Base-by-base conservation (phyloP, 1,140 invertebrate species). In the Temnothorax curvispinosus region DNA sequence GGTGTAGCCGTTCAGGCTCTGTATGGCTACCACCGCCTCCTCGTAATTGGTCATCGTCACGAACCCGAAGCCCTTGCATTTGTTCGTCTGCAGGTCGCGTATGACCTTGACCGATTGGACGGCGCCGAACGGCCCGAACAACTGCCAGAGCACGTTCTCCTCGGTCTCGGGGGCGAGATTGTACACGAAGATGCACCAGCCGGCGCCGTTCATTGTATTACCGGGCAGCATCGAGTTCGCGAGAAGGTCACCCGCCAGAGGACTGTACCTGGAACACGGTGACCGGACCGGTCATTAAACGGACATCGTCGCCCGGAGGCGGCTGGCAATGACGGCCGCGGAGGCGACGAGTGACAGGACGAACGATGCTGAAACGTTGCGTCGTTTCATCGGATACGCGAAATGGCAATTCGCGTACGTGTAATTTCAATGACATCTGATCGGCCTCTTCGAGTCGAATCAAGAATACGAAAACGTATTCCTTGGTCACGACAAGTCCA, bases 11-110 rank as follows among this genome's bases (percentile, higher is more conserved):
- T 99, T 99, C 84, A 99, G 97, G 87, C 98, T 99, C 95, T 99
- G 98, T 92, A 99, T 99, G 76, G 99, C 99, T 86, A 99, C 98
- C 38, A 99, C 97, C 15, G 99, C 99, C 94, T 99, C 99, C 95
- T 99, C 99, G 96, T 99, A 99, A 95, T 99, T 99, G 92, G 99
- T 99, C 99, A 99, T 99, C 77, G 99, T 99, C 85, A 99, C 99
- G 95, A 99, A 99, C n/a, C 99, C 99, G 95, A 99, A 99, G 91
- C 99, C 99, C 96, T 99, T 99, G 97, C 99, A 99, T 96, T 99
- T 99, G 96, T 99, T 99, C 87, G 99, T 99, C 95, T 99, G 98
- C 93, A 99, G 97, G 96, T 99, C 99, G 87, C 99, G 97, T 93
- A 99, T 99, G 74, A 99, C 98, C 96, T 99, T 99, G 47, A 99